phyloP scores from a whole-genome alignment of 2,113 vertebrate genomes.

The Urocitellus parryii region DNA sequence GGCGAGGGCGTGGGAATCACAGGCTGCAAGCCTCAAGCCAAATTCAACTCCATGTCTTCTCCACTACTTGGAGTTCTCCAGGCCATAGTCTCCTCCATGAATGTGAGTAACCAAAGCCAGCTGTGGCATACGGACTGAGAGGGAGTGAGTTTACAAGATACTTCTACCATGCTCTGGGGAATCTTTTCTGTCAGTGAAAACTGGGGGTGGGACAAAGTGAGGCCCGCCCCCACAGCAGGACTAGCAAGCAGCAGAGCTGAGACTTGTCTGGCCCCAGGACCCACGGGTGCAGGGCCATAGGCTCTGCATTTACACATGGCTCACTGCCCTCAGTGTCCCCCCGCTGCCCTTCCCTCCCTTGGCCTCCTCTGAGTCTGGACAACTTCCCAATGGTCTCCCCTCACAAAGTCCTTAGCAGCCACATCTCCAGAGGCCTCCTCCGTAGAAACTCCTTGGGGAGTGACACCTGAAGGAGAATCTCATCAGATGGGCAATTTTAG shows the following conservation, averaged over 20 bases:
- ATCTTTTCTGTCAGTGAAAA: neutral
- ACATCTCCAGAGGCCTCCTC: neutral
- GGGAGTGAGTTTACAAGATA: neutral
- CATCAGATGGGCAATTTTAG: conserved; percentile 14
- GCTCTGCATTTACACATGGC: neutral
- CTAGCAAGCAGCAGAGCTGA: neutral
- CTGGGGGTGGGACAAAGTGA: neutral
- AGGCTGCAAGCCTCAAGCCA: neutral
- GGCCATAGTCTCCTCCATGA: neutral
- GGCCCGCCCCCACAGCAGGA: neutral
- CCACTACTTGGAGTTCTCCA: neutral
- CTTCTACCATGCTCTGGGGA: neutral
- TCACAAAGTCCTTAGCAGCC: neutral
- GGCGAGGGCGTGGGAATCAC: too few relatives aligned
- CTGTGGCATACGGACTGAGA: neutral
- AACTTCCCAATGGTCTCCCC: neutral
- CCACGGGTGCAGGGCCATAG: neutral
- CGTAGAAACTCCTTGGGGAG: neutral
- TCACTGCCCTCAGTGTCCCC: too few relatives aligned
- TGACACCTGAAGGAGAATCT: neutral
- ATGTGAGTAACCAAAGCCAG: neutral
- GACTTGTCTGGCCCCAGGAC: neutral
- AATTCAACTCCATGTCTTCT: neutral
- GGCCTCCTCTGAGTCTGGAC: neutral
- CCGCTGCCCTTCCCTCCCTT: neutral